Conservation (phyloP, 2,888 invertebrate species). For the Erannis defoliaria region DNA sequence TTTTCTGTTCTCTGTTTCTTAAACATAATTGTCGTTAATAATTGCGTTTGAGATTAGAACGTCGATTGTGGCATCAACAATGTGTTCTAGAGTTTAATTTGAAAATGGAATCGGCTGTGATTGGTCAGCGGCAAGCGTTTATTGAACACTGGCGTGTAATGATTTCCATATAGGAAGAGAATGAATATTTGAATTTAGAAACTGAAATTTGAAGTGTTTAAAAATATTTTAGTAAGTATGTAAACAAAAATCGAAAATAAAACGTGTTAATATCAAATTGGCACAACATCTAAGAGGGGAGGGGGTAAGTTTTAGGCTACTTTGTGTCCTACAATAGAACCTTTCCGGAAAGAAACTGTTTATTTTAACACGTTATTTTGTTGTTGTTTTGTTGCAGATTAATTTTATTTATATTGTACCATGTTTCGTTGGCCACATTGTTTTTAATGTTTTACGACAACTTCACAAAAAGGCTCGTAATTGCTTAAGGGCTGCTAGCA, state of each 20-base stretch:
- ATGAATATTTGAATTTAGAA: slow-evolving; percentile 35
- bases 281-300: too few species aligned
- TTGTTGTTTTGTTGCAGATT: too few species aligned
- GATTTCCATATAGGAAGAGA: slow-evolving; percentile 57
- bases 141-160: slow-evolving; percentile 55
- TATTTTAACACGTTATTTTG: too few species aligned
- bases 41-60: slow-evolving; percentile 65
- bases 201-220: background rate
- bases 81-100: slow-evolving; percentile 57
- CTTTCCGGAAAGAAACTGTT: too few species aligned
- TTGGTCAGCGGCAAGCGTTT: slow-evolving; percentile 49
- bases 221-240: background rate
- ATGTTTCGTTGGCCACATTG: too few species aligned
- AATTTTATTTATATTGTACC: too few species aligned
- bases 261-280: too few species aligned
- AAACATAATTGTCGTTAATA: slow-evolving; percentile 80
- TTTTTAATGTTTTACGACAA: too few species aligned
- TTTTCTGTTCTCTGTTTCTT: slow-evolving; percentile 52
- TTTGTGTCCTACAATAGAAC: too few species aligned
- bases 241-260: too few species aligned
- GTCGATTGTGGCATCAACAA: slow-evolving; percentile 60
- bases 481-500: too few species aligned
- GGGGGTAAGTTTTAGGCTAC: too few species aligned
- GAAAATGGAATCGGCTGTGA: slow-evolving; percentile 47
- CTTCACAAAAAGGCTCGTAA: background rate